Evolutionary conservation across 2,888 invertebrate species (phyloP).

Genomic region (Hemicrepidius hirtus): DNA sequence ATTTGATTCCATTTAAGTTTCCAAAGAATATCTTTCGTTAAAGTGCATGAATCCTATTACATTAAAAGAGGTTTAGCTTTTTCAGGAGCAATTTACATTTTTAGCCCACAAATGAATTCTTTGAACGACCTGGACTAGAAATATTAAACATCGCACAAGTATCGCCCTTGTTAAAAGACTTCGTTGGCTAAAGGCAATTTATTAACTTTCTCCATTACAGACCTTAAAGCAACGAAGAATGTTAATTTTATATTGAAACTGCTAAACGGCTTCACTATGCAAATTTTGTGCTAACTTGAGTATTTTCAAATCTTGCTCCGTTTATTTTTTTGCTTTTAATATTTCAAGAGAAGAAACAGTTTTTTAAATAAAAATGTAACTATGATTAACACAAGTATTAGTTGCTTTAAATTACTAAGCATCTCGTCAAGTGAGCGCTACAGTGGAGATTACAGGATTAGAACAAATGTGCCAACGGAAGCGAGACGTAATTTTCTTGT

Average conservation of each 20-base stretch:
- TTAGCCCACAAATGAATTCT: slow-evolving; percentile 27
- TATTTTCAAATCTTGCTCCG: background rate
- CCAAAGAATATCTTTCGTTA: background rate
- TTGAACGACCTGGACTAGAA: slow-evolving; percentile 18
- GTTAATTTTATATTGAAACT: slow-evolving; percentile 13
- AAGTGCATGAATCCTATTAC: slow-evolving; percentile 23
- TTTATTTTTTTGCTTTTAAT: background rate
- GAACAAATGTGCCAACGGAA: slow-evolving; percentile 27
- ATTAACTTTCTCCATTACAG: slow-evolving; percentile 20
- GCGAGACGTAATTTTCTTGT: slow-evolving; percentile 42
- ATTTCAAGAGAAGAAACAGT: background rate
- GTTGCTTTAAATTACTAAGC: slow-evolving; percentile 21
- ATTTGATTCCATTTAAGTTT: no score
- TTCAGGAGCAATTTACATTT: slow-evolving; percentile 38
- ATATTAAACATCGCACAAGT: slow-evolving; percentile 13
- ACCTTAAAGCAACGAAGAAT: slow-evolving; percentile 5
- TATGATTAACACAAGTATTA: slow-evolving; percentile 5
- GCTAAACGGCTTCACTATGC: background rate
- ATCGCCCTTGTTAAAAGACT: slow-evolving; percentile 11
- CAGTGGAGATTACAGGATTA: slow-evolving; percentile 36
- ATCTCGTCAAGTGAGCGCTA: slow-evolving; percentile 21
- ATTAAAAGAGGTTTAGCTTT: slow-evolving; percentile 31
- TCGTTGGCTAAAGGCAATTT: slow-evolving; percentile 19
- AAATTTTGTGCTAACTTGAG: background rate
- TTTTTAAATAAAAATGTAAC: background rate